Conservation (phyloP, 2,888 invertebrate genomes). For the Yponomeuta sedellus region DNA sequence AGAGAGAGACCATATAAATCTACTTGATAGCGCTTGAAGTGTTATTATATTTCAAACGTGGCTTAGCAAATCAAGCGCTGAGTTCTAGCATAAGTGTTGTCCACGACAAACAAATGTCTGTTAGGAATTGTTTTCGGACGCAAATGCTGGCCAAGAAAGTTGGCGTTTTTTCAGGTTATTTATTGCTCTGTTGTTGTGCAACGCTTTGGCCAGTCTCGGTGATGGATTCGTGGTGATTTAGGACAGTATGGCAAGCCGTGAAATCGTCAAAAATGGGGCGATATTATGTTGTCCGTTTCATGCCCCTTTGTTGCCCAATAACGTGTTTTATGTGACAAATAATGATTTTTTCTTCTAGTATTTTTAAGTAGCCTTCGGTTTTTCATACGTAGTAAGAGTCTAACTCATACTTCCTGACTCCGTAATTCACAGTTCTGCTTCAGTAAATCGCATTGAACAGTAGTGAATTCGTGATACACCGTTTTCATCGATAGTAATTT, state of each 20-base stretch:
- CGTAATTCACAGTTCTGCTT: no score
- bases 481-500: no score
- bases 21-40: no score
- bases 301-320: background rate
- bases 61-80: background rate
- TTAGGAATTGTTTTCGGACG: constrained; percentile 10
- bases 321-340: background rate
- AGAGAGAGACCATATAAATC: no score
- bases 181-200: background rate
- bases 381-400: no score
- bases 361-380: background rate
- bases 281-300: background rate
- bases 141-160: constrained; percentile 2
- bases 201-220: background rate
- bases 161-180: background rate
- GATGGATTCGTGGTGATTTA: background rate
- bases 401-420: no score
- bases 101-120: background rate
- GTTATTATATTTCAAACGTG: no score
- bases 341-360: background rate
- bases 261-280: background rate
- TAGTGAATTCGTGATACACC: no score
- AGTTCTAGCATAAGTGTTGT: background rate
- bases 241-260: background rate
- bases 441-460: no score